Conservation (phyloP, 1,140 invertebrate species). For the Rhagoletis pomonella region DNA sequence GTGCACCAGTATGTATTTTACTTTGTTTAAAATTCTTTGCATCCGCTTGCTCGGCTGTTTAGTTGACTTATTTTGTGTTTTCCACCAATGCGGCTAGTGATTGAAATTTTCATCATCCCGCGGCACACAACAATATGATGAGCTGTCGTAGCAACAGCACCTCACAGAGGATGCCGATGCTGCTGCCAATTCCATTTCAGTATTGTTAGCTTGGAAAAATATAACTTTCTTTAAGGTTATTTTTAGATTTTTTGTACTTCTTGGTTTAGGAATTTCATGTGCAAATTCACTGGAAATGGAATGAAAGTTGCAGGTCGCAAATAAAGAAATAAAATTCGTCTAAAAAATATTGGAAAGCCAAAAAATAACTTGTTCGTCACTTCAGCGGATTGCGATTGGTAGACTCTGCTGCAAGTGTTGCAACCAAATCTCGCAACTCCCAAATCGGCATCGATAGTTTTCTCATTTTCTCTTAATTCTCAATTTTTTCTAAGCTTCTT, state of each 20-base stretch:
- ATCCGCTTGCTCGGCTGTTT: neutral
- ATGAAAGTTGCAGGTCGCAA: neutral
- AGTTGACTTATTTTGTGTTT: neutral
- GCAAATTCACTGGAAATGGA: constrained; percentile 14
- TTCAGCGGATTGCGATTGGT: neutral
- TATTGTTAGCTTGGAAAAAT: constrained; percentile 21
- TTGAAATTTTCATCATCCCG: constrained; percentile 33
- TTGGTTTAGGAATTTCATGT: neutral
- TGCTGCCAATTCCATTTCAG: constrained; percentile 27
- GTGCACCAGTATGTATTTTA: neutral
- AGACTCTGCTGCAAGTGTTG: too few relatives aligned
- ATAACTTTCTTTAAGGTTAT: constrained; percentile 32
- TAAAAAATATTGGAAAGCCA: too few relatives aligned
- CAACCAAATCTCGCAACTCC: too few relatives aligned
- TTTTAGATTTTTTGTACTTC: too few relatives aligned
- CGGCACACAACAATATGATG: constrained; percentile 10
- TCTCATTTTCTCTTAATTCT: too few relatives aligned
- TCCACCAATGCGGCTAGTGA: constrained; percentile 16
- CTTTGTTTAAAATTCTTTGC: constrained; percentile 14
- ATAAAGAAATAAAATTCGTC: too few relatives aligned
- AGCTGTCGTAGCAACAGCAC: neutral
- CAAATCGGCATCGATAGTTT: too few relatives aligned
- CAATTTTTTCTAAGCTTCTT: too few relatives aligned
- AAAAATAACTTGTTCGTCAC: too few relatives aligned
- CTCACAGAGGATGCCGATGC: neutral